phyloP scores from a whole-genome alignment of 2,797 vertebrate genomes.

The Acanthurus tractus region DNA sequence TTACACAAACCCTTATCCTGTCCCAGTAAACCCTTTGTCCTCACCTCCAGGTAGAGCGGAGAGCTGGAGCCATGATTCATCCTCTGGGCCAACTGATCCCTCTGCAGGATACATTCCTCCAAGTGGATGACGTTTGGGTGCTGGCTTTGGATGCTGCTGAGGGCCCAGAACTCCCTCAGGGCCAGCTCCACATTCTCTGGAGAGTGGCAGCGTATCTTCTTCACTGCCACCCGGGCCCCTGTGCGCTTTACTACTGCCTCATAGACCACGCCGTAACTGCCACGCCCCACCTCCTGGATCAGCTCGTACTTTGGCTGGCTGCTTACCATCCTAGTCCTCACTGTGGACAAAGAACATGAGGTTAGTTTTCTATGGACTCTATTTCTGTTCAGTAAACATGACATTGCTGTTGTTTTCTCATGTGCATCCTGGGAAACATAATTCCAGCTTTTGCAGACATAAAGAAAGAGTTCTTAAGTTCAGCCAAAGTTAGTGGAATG shows the following conservation, averaged over 20 bases:
- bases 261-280: conserved; percentile 98
- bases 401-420: not conserved
- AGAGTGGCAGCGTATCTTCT: conserved; percentile 98
- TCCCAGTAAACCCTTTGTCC: not conserved
- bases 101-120: conserved; percentile 97
- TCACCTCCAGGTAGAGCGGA: conserved; percentile 95
- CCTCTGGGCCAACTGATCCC: conserved; percentile 94
- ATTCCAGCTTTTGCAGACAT: not conserved
- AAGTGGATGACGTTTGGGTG: conserved; percentile 98
- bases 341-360: conserved; percentile 65
- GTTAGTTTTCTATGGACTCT: not conserved
- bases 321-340: conserved; percentile 96
- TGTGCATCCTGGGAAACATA: not conserved
- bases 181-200: conserved; percentile 98
- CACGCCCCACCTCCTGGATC: conserved; percentile 98
- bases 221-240: conserved; percentile 93
- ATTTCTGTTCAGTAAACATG: not conserved
- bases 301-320: conserved; percentile 99
- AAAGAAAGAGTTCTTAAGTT: not conserved
- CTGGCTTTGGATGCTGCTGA: conserved; percentile 98
- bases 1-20: not conserved
- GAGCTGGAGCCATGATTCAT: conserved; percentile 96
- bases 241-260: conserved; percentile 94
- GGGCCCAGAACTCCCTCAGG: conserved; percentile 97
- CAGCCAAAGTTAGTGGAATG: not conserved